phyloP scores from a whole-genome alignment of 2,797 vertebrate genomes.

The Octomys mimax region DNA sequence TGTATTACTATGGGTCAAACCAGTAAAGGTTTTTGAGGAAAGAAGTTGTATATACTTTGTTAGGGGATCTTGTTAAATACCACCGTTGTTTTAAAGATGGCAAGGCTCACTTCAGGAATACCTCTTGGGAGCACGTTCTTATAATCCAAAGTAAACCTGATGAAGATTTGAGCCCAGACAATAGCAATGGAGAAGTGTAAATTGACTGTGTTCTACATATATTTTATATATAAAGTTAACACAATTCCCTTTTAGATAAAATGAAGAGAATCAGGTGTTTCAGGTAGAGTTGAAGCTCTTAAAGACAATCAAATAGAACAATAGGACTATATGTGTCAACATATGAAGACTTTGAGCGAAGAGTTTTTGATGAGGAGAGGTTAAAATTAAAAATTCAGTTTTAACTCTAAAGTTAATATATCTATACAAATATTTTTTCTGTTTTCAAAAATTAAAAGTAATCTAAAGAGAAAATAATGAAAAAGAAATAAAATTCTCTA shows the following conservation, averaged over 20 bases:
- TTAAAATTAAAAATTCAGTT: neutral
- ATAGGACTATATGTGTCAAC: neutral
- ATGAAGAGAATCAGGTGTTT: neutral
- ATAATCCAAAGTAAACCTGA: neutral
- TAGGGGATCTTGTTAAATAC: neutral
- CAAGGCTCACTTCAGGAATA: neutral
- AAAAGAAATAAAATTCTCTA: neutral
- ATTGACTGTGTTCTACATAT: neutral
- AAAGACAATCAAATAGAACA: neutral
- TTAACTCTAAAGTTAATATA: neutral
- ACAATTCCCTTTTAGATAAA: neutral
- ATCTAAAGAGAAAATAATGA: neutral
- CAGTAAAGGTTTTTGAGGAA: neutral
- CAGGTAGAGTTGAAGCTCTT: neutral
- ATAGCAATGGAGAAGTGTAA: neutral
- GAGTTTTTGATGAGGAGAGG: neutral
- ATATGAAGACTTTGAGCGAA: neutral
- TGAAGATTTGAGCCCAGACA: neutral
- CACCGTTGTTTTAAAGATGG: neutral
- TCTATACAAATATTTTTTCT: neutral
- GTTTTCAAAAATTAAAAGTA: neutral
- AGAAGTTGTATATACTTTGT: neutral
- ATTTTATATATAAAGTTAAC: neutral
- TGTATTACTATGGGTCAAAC: neutral
- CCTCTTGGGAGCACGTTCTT: neutral